These are phyloP conservation scores for Tetrao urogallus DNA, from an alignment of 2,113 vertebrate genomes.

Conservation along the genomic window DNA sequence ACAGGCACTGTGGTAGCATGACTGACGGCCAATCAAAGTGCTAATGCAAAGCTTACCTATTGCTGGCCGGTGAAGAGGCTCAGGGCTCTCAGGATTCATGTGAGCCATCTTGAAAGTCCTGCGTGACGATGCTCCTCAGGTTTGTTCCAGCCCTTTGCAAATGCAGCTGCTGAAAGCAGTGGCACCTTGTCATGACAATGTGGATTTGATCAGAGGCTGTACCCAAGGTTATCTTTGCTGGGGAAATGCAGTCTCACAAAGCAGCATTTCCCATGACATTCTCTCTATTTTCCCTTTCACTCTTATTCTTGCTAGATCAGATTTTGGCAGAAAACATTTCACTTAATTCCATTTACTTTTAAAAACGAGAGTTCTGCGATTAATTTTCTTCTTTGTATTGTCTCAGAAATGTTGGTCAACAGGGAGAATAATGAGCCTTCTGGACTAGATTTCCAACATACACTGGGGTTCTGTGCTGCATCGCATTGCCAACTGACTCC, in stretches of 20 bases:
- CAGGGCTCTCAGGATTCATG: fast-evolving
- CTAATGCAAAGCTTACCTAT: background rate
- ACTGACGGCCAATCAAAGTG: background rate
- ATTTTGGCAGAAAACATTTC: conserved; percentile 47
- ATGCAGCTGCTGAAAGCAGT: background rate
- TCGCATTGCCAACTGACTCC: background rate
- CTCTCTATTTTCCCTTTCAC: conserved; percentile 57
- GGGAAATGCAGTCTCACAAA: conserved; percentile 13
- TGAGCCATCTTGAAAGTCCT: background rate
- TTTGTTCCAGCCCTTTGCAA: background rate
- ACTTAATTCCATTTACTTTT: conserved; percentile 45
- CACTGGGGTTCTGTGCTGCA: background rate
- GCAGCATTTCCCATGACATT: conserved; percentile 8
- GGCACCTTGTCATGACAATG: background rate
- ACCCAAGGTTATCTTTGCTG: background rate
- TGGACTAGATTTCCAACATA: conserved; percentile 29
- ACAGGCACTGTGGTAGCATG: background rate
- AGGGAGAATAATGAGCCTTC: conserved; percentile 33
- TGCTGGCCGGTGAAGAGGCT: background rate
- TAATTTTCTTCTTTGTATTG: conserved; percentile 67
- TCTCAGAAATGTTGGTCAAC: conserved; percentile 68
- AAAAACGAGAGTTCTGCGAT: conserved; percentile 59
- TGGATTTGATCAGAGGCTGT: conserved; percentile 17
- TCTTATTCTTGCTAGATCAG: conserved; percentile 48
- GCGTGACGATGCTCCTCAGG: background rate